A percentile compares a stretch with the other conserved stretches of the same genome.
phyloP scores from a whole-genome alignment of 2,888 invertebrate genomes.

The Epinotia bilunana region DNA sequence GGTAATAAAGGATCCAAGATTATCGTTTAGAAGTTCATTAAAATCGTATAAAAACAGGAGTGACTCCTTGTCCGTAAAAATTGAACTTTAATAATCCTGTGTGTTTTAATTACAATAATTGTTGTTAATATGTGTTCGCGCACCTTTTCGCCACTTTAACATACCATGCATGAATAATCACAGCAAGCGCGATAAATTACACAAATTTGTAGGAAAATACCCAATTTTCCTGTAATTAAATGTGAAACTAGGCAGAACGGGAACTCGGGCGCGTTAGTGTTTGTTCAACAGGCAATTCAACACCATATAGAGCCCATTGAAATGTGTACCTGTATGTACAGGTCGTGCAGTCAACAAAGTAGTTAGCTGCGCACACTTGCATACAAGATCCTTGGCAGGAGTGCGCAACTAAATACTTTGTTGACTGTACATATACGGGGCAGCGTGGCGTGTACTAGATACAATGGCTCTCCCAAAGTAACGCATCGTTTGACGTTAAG shows the following conservation, averaged over 20 bases:
- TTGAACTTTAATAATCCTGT: background rate
- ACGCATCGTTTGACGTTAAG: conserved; percentile 38
- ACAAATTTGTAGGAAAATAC: conserved; percentile 26
- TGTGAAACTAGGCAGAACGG: conserved; percentile 37
- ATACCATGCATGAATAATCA: conserved; percentile 14
- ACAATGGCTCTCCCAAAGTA: conserved; percentile 30
- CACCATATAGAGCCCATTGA: conserved; percentile 33
- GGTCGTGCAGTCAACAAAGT: no score
- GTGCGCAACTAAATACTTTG: background rate
- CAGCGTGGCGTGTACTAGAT: conserved; percentile 35
- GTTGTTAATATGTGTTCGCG: background rate
- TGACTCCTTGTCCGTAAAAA: no score
- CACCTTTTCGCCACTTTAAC: conserved; percentile 3
- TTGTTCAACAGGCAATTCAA: conserved; percentile 33
- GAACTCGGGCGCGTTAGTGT: conserved; percentile 19
- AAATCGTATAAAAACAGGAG: no score
- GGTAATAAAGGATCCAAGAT: no score
- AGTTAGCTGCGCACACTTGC: no score
- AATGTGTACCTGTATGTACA: conserved; percentile 18
- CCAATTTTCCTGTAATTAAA: conserved; percentile 34
- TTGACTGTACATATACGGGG: background rate
- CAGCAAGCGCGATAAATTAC: conserved; percentile 13
- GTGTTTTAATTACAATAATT: background rate
- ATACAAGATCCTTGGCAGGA: no score
- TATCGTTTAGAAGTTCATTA: no score